Base-by-base conservation (phyloP, 2,888 invertebrate species). In the Gastrophysa polygoni region DNA sequence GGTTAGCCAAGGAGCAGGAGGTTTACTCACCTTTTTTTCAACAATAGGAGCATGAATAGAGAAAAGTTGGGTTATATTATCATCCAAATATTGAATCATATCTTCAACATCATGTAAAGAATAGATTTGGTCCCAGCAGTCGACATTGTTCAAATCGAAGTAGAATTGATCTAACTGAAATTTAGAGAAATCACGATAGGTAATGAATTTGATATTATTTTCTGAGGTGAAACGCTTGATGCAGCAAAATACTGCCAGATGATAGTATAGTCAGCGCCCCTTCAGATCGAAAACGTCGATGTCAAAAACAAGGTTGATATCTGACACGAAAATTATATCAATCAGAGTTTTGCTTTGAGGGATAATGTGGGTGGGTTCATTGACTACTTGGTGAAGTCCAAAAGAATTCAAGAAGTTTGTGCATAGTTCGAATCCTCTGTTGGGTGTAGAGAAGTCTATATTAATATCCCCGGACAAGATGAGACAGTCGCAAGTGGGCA, bases 1-100 rank as follows among this genome's bases (percentile, higher is more conserved):
- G 18, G 57, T 32, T 34, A 57, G n/a, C 57, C 32, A 57, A 32
- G 57, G 34, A 18, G 48, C 57, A 8, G 49, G 38, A 8, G 56
- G 29, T 56, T 44, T 56, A 56, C 46, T 46, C 8, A 46, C 34
- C 48, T 32, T 48, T 10, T 17, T 24, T 18, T 29, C 18, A n/a
- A 32, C 17, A 4, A 48, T 14, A 18, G 48, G 57, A 32, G 48
- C 49, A 48, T 57, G 47, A 6, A 16, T 8, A 34, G 47, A 20
- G 21, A 20, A 57, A 57, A 57, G 2, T 6, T 21, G 11, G 14
- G 48, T 20, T 11, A 49, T 8, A 32, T 47, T 48, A 4, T 6
- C 16, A 48, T 57, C 18, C 32, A 29, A 43, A 29, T 29, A 48
- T 48, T 1, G 28, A 4, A 47, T 14, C 29, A 24, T 44, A 2